Evolutionary conservation across 2,888 invertebrate genomes (phyloP).

Genomic region (Lochmaea capreae): DNA sequence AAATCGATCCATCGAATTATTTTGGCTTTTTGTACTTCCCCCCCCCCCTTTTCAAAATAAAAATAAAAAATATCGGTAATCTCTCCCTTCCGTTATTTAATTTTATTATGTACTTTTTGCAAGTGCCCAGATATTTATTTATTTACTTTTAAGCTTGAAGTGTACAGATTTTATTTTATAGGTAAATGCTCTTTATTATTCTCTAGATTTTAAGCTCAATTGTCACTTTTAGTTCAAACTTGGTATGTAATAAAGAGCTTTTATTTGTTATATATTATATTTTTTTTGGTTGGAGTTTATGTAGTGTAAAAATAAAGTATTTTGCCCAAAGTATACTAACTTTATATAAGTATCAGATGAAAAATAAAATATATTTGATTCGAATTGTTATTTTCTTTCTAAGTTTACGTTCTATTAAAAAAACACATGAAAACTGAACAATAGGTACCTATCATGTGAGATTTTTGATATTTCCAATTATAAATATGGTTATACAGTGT

Average conservation of each 20-base stretch:
- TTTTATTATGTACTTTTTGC: conserved; percentile 54
- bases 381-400: conserved; percentile 35
- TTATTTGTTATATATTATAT: conserved; percentile 53
- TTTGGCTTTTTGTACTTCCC: conserved; percentile 32
- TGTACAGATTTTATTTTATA: conserved; percentile 54
- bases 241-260: conserved; percentile 54
- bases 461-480: no score
- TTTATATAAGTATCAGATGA: conserved; percentile 49
- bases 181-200: conserved; percentile 54
- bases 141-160: conserved; percentile 54
- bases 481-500: no score
- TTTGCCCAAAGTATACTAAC: conserved; percentile 62
- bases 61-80: conserved; percentile 33
- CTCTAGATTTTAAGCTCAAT: conserved; percentile 47
- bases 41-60: conserved; percentile 22
- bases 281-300: conserved; percentile 60
- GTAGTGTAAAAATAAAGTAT: conserved; percentile 53
- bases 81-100: conserved; percentile 36
- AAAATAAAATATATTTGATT: conserved; percentile 55
- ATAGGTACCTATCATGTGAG: no score
- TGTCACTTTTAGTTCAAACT: conserved; percentile 45
- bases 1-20: conserved; percentile 39
- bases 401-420: not conserved
- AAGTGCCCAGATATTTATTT: conserved; percentile 57
- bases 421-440: no score